A percentile compares a stretch with the other conserved stretches of the same genome.
Conservation (phyloP, 2,797 vertebrate genomes). For the Hafferia zeledoni region DNA sequence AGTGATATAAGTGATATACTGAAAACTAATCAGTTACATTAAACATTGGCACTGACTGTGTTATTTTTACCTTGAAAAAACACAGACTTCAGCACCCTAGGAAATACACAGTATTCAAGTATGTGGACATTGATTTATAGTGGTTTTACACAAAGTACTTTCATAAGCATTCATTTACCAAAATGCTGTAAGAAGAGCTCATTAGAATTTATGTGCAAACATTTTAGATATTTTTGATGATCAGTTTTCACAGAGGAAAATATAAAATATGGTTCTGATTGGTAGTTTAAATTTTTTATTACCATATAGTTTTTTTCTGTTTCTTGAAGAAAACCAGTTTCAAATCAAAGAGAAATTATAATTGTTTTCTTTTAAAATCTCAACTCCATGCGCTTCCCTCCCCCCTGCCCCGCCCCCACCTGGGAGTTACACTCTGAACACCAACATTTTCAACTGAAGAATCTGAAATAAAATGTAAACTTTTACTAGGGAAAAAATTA, state of each 20-base stretch:
- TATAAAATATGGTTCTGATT: neutral
- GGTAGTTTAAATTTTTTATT: neutral
- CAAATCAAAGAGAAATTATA: conserved; percentile 7
- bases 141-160: neutral
- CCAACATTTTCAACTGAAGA: neutral
- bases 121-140: neutral
- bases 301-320: neutral
- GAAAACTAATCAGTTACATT: neutral
- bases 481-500: neutral
- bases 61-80: neutral
- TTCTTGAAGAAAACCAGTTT: neutral
- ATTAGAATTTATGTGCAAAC: conserved; percentile 28
- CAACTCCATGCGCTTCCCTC: neutral
- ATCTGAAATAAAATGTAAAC: neutral
- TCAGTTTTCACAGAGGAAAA: conserved; percentile 1
- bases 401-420: too few species aligned
- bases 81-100: neutral
- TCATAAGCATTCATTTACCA: neutral
- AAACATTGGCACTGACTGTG: neutral
- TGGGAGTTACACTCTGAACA: neutral
- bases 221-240: neutral
- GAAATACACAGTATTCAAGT: neutral
- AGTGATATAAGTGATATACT: neutral
- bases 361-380: conserved; percentile 4
- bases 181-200: neutral